Evolutionary conservation across 2,888 invertebrate genomes (phyloP).

Genomic region (Plagodis dolabraria): DNA sequence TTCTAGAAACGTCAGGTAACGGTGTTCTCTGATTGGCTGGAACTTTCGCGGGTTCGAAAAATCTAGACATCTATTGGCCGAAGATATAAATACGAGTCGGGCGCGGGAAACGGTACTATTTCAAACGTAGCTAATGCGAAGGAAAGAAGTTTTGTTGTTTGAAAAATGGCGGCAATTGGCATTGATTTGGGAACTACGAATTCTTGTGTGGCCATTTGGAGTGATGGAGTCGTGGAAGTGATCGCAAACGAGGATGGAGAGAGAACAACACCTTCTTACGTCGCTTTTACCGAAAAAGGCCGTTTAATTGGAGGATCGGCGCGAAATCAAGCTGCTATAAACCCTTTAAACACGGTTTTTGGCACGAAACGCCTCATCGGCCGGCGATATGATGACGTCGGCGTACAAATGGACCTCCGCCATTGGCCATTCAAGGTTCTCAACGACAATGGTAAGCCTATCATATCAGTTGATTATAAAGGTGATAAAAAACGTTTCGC

Average conservation of each 20-base stretch:
- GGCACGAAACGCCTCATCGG: conserved; percentile 68
- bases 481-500: conserved; percentile 55
- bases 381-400: conserved; percentile 60
- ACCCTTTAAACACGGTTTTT: conserved; percentile 65
- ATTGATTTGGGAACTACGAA: conserved; percentile 71
- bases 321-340: conserved; percentile 60
- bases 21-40: conserved; percentile 56
- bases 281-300: conserved; percentile 61
- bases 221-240: conserved; percentile 59
- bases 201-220: conserved; percentile 70
- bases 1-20: conserved; percentile 54
- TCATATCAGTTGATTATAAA: conserved; percentile 58
- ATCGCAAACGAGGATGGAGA: conserved; percentile 67
- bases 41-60: conserved; percentile 47
- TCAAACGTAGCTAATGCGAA: conserved; percentile 8
- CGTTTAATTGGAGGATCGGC: conserved; percentile 67
- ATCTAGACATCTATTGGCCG: conserved; percentile 58
- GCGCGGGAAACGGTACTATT: conserved; percentile 41
- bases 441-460: conserved; percentile 68
- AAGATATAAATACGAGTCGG: conserved; percentile 55
- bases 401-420: conserved; percentile 63
- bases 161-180: conserved; percentile 65
- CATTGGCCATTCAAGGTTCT: conserved; percentile 61
- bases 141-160: conserved; percentile 1
- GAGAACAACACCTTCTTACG: conserved; percentile 63